phyloP scores from a whole-genome alignment of 2,797 vertebrate species.

The Myotis pilosus region DNA sequence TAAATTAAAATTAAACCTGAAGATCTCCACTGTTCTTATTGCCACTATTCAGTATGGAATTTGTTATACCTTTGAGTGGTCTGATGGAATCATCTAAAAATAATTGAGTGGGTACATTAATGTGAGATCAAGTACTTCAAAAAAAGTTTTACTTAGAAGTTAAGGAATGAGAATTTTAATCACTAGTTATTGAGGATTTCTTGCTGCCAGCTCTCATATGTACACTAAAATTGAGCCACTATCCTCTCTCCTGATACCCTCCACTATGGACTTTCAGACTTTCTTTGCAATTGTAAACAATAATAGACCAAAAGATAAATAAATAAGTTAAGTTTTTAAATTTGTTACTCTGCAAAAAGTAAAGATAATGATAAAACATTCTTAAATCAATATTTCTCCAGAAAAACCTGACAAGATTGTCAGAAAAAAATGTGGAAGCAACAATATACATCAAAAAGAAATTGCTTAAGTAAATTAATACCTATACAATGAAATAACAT shows the following conservation, averaged over 20 bases:
- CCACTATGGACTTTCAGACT: neutral
- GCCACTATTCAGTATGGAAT: neutral
- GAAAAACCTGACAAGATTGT: neutral
- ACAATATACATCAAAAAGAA: neutral
- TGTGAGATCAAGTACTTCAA: slow-evolving; percentile 19
- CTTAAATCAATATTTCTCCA: neutral
- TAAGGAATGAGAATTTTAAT: neutral
- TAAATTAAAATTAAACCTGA: slow-evolving; percentile 28
- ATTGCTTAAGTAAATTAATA: neutral
- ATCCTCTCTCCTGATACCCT: neutral
- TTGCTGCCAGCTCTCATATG: neutral
- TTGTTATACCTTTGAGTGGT: neutral
- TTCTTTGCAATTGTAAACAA: neutral
- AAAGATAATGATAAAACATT: neutral
- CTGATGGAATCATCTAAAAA: slow-evolving; percentile 27
- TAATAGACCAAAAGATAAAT: neutral
- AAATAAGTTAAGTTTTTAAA: neutral
- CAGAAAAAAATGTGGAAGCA: neutral
- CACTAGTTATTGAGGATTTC: neutral
- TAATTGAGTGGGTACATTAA: slow-evolving; percentile 11
- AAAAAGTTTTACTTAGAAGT: neutral
- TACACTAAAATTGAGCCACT: neutral
- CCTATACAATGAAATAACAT: neutral
- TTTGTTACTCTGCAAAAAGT: slow-evolving; percentile 9
- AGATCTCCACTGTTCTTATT: neutral